A percentile compares a stretch with the other conserved stretches of the same genome.
Conservation (phyloP, 2,113 vertebrate genomes). For the Holacanthus passer region DNA sequence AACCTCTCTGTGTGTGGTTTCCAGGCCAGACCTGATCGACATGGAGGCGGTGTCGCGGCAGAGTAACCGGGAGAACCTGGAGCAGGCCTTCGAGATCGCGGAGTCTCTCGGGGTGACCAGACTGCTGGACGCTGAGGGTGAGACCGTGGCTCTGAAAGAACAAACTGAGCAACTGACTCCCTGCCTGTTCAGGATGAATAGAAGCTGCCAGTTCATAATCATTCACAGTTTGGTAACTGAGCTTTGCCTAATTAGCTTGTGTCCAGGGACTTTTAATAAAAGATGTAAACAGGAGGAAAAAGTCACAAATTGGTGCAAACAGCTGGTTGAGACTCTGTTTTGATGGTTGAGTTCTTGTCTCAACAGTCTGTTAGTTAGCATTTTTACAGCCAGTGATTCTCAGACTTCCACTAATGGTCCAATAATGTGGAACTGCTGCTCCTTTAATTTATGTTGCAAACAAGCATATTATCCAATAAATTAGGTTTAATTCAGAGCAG, state of each 20-base stretch:
- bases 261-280: background rate
- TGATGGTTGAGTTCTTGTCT: too few species aligned
- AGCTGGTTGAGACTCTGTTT: background rate
- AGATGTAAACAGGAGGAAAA: background rate
- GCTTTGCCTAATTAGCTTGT: background rate
- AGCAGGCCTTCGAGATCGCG: constrained; percentile 97
- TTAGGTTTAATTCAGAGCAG: background rate
- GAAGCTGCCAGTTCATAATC: background rate
- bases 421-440: background rate
- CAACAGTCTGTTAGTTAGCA: too few species aligned
- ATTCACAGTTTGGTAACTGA: background rate
- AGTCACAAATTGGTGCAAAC: background rate
- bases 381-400: background rate
- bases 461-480: background rate
- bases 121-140: constrained; percentile 96
- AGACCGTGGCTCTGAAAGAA: constrained; percentile 35
- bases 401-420: too few species aligned
- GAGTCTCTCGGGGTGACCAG: constrained; percentile 95
- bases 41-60: constrained; percentile 94
- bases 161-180: background rate
- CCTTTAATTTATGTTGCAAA: background rate
- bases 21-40: constrained; percentile 96
- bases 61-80: constrained; percentile 95
- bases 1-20: background rate
- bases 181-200: background rate